Base-by-base conservation (phyloP, 2,113 vertebrate genomes). In the Pteropus alecto region DNA sequence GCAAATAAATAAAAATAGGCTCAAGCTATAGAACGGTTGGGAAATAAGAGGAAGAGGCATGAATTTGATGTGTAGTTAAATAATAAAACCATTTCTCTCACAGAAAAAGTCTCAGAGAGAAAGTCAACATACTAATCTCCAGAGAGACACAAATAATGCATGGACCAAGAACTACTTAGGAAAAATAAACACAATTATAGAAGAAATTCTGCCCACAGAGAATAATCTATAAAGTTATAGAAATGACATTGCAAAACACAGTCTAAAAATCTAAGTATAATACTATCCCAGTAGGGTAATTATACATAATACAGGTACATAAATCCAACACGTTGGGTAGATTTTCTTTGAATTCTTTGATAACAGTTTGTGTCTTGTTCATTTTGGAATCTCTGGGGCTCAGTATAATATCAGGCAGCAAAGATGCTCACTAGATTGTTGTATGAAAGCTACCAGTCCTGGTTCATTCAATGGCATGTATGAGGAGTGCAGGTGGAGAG, bases 1-100 rank as follows among this genome's bases (percentile, higher is more conserved):
- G 46, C 70, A 95, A 93, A 94, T 21, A 85, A 94, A 60, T 51
- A 51, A 51, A 51, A 94, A 79, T 87, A 46, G 51, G 30, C 56
- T 78, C 9, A 5, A 87, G 30, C 70, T 78, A 74, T 1, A 88
- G 70, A 91, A 48, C 30, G 78, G 11, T 24, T 68, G 76, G 58
- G 63, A 83, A 83, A 60, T 58, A 22, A 74, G 90, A 35, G 67
- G 35, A 70, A 41, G 41, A 79, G 21, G 6, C 22, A 67, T 74
- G 41, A 94, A 92, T 84, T 65, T 70, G 26, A 87, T 63, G 8
- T 70, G 28, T 43, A 61, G 12, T 38, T 90, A 48, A 82, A 90
- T 22, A 87, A 58, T 76, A 78, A 88, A 93, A 90, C n/a, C 68
- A 88, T 51, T 51, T 51, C n/a, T 68, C 54, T 48, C 56, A 71